These are phyloP conservation scores for Rhinichthys klamathensis DNA, from an alignment of 2,113 vertebrate species.

Conservation along the genomic window DNA sequence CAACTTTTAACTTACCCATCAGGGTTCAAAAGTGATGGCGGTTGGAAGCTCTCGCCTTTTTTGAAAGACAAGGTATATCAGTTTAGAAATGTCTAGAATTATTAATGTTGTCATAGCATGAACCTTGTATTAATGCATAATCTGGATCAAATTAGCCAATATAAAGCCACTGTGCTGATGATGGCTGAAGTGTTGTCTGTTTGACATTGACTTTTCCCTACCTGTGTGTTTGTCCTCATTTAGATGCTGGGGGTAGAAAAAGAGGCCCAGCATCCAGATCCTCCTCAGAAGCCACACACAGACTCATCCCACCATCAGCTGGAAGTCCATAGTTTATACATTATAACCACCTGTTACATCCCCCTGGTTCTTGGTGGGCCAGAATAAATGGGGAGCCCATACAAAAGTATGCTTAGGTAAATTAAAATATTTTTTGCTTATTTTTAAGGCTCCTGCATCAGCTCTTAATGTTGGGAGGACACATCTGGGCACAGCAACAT, in stretches of 20 bases:
- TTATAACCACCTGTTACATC: background rate
- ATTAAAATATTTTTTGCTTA: no score
- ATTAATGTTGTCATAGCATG: background rate
- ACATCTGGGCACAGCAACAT: background rate
- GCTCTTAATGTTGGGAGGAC: no score
- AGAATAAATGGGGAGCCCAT: background rate
- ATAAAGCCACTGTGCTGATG: background rate
- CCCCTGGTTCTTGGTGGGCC: background rate
- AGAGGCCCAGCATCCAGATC: background rate
- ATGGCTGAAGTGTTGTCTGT: background rate
- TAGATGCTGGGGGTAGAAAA: background rate
- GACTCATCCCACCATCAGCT: background rate
- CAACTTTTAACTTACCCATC: no score
- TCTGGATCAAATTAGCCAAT: background rate
- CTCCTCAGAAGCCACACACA: background rate
- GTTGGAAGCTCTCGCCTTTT: background rate
- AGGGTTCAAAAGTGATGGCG: background rate
- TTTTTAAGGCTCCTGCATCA: no score
- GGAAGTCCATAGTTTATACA: background rate
- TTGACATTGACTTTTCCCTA: background rate
- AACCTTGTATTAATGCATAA: background rate
- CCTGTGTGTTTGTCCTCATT: background rate
- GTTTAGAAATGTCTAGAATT: background rate
- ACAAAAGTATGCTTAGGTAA: background rate
- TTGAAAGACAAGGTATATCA: background rate